Conservation (phyloP, 2,888 invertebrate genomes). For the Nephrotoma guestfalica region DNA sequence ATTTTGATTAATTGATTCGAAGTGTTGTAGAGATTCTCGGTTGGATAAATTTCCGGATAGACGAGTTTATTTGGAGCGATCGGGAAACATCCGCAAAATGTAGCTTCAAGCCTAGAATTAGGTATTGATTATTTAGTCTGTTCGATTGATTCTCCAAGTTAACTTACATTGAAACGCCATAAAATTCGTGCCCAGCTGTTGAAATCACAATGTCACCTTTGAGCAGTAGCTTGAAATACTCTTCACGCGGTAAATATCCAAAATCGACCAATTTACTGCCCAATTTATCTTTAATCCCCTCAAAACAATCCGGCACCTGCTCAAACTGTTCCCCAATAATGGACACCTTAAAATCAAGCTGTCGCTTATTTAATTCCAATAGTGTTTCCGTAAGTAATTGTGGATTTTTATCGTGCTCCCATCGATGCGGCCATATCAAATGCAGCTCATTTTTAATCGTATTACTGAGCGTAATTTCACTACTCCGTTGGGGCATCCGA, state of each 20-base stretch:
- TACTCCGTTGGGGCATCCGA: slow-evolving; percentile 23
- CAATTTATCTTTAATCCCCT: slow-evolving; percentile 34
- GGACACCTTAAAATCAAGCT: slow-evolving; percentile 39
- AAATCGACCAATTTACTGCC: slow-evolving; percentile 38
- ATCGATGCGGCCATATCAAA: slow-evolving; percentile 61
- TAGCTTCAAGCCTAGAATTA: slow-evolving; percentile 48
- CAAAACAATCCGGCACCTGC: slow-evolving; percentile 44
- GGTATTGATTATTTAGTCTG: neutral
- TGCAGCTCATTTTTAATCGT: slow-evolving; percentile 27
- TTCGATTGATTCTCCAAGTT: neutral
- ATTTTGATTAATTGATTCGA: slow-evolving; percentile 40
- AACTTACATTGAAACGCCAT: slow-evolving; percentile 56
- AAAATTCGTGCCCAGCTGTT: slow-evolving; percentile 61
- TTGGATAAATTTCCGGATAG: slow-evolving; percentile 57
- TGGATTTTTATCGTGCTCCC: slow-evolving; percentile 67
- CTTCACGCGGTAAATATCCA: slow-evolving; percentile 41
- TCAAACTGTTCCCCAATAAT: slow-evolving; percentile 47
- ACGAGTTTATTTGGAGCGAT: slow-evolving; percentile 51
- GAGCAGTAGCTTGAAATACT: slow-evolving; percentile 41
- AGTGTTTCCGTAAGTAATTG: slow-evolving; percentile 43
- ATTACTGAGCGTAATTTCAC: slow-evolving; percentile 5
- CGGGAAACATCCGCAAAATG: slow-evolving; percentile 51
- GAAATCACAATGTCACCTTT: slow-evolving; percentile 51
- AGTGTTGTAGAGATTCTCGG: slow-evolving; percentile 42
- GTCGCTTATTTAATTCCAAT: slow-evolving; percentile 34